Base-by-base conservation (phyloP, 1,140 invertebrate genomes). In the Euura lappo region DNA sequence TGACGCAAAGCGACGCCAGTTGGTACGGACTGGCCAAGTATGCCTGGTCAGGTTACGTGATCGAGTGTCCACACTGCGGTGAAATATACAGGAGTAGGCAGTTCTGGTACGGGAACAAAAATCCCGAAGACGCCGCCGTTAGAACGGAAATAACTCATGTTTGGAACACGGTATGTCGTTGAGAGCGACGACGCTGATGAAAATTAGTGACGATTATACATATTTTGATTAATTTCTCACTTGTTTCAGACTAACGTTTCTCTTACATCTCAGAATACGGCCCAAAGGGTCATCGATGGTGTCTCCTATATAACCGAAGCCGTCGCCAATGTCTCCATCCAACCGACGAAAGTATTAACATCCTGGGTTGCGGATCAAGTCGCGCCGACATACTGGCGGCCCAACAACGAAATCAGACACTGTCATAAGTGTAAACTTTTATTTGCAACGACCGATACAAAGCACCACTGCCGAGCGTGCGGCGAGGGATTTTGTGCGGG, bases 81-180 rank as follows among this genome's bases (percentile, higher is more conserved):
- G 92, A 96, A 76, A 95, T 96, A 74, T 96, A 94, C 82, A 88
- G 93, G 66, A 94, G 93, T 82, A 88, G 94, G 7, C 92, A 96
- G 79, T 93, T 94, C 82, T 97, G 95, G 95, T 96, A 93, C 84
- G 94, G 95, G 2, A 96, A 97, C 82, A 91, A 92, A 77, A 90
- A 92, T 78, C 93, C 94, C 1, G 93, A 95, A 81, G 91, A 92
- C 68, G 84, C 87, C 10, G 90, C 90, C 7, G 92, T 94, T 6
- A 85, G 90, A 72, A 90, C 90, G 4, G 93, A 95, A 85, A 91
- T 94, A 10, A 90, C 91, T 51, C 95, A 96, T 80, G 91, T 96
- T n/a, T 96, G 94, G 94, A 92, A 91, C 75, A 90, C 91, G 83
- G 93, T 94, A 89, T 85, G 85, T 89, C 44, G 10, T 60, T 60